Conservation (phyloP, 2,113 vertebrate genomes). For the Chunga burmeisteri region DNA sequence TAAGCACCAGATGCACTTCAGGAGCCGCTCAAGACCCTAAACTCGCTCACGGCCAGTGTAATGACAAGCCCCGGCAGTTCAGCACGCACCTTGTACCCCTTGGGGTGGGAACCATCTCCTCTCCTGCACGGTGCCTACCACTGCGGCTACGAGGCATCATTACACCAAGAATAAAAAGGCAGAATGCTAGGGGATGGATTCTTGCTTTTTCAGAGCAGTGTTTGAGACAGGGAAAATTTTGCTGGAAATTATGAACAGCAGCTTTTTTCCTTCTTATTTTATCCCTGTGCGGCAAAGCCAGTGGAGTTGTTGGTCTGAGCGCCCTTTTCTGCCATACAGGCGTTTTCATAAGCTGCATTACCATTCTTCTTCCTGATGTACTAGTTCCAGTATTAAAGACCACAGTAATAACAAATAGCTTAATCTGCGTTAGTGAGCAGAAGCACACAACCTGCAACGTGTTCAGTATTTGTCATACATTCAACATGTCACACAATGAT, state of each 20-base stretch:
- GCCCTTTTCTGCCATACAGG: neutral
- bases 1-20: rapidly evolving
- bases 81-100: too few relatives aligned
- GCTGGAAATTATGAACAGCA: neutral
- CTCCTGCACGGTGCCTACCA: rapidly evolving
- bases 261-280: neutral
- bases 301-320: neutral
- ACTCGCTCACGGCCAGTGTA: rapidly evolving
- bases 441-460: neutral
- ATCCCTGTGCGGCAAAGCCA: neutral
- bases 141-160: neutral
- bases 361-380: neutral
- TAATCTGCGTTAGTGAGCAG: neutral
- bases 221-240: neutral
- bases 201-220: neutral
- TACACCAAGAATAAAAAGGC: neutral
- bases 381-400: neutral
- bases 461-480: neutral
- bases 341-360: neutral
- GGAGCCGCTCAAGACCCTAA: neutral
- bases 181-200: neutral
- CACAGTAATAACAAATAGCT: neutral
- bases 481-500: neutral
- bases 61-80: neutral
- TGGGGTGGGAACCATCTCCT: neutral